Evolutionary conservation across 1,140 invertebrate genomes (phyloP).

Genomic region (Drosophila tsacasi): DNA sequence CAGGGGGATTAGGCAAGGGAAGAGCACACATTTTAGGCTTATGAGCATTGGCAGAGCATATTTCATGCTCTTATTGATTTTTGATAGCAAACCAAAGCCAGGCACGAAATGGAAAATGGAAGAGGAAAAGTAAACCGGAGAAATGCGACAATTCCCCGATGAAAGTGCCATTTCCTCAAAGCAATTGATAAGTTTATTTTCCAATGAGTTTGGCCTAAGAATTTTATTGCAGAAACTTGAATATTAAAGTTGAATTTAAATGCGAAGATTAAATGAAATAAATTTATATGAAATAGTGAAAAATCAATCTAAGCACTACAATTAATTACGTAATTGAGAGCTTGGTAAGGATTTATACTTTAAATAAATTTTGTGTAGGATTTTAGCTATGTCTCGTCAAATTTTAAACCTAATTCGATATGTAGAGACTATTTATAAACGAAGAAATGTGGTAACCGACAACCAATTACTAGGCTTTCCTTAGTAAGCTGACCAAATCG

Average conservation of each 20-base stretch:
- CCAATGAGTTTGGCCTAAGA: background rate
- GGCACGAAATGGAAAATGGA: slow-evolving; percentile 30
- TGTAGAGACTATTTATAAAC: background rate
- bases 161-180: slow-evolving; percentile 10
- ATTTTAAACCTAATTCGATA: background rate
- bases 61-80: slow-evolving; percentile 51
- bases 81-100: slow-evolving; percentile 38
- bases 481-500: background rate
- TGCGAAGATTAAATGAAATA: background rate
- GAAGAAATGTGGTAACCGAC: background rate
- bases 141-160: slow-evolving; percentile 17
- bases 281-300: background rate
- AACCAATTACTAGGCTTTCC: background rate
- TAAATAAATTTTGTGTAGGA: background rate
- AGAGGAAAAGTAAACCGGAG: slow-evolving; percentile 17
- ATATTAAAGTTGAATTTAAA: slow-evolving; percentile 1
- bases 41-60: slow-evolving; percentile 28
- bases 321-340: background rate
- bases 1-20: slow-evolving; percentile 25
- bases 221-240: background rate
- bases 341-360: too few relatives aligned
- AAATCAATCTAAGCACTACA: background rate
- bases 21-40: slow-evolving; percentile 35
- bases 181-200: slow-evolving; percentile 24
- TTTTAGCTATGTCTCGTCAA: background rate